These are phyloP conservation scores for Chaetodon auriga DNA, from an alignment of 2,113 vertebrate species.

Conservation along the genomic window DNA sequence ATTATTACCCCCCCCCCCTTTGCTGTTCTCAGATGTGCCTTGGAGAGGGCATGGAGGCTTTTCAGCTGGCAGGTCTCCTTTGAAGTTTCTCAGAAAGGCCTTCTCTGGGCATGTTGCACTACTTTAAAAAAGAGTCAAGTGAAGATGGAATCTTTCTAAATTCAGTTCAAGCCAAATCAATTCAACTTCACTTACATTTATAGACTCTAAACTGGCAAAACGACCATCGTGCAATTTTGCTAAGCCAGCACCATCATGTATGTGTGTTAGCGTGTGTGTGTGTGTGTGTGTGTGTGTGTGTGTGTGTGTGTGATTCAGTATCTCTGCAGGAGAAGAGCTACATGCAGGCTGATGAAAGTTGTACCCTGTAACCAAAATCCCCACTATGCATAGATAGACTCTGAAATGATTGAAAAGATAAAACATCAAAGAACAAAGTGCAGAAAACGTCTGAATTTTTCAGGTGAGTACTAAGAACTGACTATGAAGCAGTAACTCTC, in stretches of 20 bases:
- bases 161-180: not conserved
- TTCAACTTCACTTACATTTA: not conserved
- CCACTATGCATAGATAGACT: not conserved
- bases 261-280: not conserved
- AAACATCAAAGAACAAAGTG: conserved; percentile 1
- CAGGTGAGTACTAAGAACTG: not conserved
- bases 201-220: not conserved
- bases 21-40: not conserved
- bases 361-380: not conserved
- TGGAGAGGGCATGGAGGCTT: not conserved
- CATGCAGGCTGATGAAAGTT: not conserved
- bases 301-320: not conserved
- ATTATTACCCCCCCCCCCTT: not conserved
- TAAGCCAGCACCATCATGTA: not conserved
- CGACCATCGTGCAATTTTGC: not conserved
- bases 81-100: not conserved
- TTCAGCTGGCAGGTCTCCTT: not conserved
- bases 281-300: too few species aligned
- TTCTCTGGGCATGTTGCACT: not conserved
- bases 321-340: not conserved
- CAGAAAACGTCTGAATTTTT: not conserved
- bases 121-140: not conserved
- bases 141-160: not conserved
- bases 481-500: not conserved
- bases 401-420: not conserved